Evolutionary conservation across 2,888 invertebrate genomes (phyloP), one percentile per base, ranked within the genome.

Genomic region (Myopa testacea): DNA sequence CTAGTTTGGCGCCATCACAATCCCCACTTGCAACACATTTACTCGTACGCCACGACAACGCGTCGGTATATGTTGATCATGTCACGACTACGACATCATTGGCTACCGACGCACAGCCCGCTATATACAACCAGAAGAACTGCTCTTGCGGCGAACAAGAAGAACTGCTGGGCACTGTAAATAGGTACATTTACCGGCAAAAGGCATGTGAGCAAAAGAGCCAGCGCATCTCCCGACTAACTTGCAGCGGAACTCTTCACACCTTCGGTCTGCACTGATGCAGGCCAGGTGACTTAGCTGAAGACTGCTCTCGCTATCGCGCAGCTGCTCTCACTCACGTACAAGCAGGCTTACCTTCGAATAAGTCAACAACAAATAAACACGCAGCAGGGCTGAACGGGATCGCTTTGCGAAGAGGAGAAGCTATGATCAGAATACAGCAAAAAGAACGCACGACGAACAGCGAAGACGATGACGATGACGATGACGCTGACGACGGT

Each of bases 381-480:
- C 67, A 62, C 14, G 60, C 77, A 75, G 79, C 74, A 72, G 69
- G 77, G 75, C 78, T 75, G 75, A 52, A 68, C 45, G 63, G 69
- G 77, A 62, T 14, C 78, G 77, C 71, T 72, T 67, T 37, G 4
- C 2, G 37, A 6, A 14, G 38, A 4, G 38, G 37, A 65, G 37
- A 19, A 19, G 34, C 79, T 52, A 75, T 70, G 77, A 78, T 77
- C 81, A 74, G 45, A 6, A 68, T 38, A 75, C 60, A 76, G 40
- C 74, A 81, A 78, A 73, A 80, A 68, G 72, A 75, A 70, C 50
- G 75, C 72, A 58, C 80, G 58, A 76, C 79, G 79, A 79, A 78
- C 76, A 81, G 82, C 81, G 79, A 79, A 79, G 82, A 81, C 77
- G 80, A 81, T 79, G 78, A 81, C 80, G 78, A 80, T 80, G 78